Conservation (phyloP, 2,113 vertebrate species). For the Malurus alboscapulatus region DNA sequence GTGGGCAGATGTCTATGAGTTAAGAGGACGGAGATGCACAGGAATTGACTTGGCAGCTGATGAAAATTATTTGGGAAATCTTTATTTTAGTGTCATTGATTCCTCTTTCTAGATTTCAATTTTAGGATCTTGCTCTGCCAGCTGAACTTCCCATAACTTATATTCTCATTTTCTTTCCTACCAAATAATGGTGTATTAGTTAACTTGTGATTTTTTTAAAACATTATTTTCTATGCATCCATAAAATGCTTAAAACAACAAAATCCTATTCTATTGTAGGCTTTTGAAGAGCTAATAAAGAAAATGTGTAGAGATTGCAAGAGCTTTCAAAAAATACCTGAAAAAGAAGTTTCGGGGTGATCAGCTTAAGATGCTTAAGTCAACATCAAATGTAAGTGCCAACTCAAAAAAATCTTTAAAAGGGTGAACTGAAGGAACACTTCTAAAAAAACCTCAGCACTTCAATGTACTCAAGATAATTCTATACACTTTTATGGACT, state of each 20-base stretch:
- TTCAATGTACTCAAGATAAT: background rate
- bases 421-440: background rate
- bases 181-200: background rate
- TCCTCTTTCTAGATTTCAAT: background rate
- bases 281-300: background rate
- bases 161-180: background rate
- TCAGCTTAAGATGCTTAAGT: background rate
- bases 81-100: background rate
- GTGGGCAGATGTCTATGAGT: background rate
- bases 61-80: background rate
- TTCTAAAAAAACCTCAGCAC: background rate
- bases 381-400: background rate
- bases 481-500: background rate
- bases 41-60: background rate
- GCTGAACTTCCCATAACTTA: background rate
- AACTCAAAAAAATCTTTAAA: background rate
- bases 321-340: background rate
- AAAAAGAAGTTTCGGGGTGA: background rate
- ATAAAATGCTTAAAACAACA: background rate
- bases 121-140: background rate
- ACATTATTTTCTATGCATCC: background rate
- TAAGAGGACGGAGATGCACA: background rate
- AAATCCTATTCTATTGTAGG: background rate
- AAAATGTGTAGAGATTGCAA: background rate
- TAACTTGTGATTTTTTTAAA: background rate